Evolutionary conservation across 2,888 invertebrate genomes (phyloP).

Genomic region (Eupeodes luniger): DNA sequence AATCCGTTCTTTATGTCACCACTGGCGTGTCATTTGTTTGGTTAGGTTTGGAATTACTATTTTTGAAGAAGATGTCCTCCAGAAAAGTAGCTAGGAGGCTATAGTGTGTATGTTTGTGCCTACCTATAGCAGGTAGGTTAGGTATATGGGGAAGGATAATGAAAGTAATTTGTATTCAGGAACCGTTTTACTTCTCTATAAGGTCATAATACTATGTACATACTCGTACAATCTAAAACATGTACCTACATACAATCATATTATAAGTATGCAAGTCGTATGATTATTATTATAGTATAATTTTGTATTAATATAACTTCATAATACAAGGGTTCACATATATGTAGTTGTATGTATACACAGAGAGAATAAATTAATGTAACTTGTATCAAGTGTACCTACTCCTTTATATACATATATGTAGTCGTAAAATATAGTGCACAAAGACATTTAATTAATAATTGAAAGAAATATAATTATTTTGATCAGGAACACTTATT

Average conservation of each 20-base stretch:
- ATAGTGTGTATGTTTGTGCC: too few species aligned
- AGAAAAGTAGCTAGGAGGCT: constrained; percentile 12
- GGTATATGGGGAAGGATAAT: constrained; percentile 58
- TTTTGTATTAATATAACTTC: constrained; percentile 7
- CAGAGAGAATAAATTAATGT: too few species aligned
- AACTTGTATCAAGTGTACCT: too few species aligned
- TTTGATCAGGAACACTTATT: too few species aligned
- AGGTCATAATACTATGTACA: constrained; percentile 22
- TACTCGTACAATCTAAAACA: constrained; percentile 27
- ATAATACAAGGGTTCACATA: too few species aligned
- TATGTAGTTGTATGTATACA: too few species aligned
- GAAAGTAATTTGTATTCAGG: constrained; percentile 73
- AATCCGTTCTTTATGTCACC: constrained; percentile 70
- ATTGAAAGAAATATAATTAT: too few species aligned
- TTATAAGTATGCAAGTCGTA: not conserved
- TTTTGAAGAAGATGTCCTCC: constrained; percentile 58
- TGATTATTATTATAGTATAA: not conserved
- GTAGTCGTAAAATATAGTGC: too few species aligned
- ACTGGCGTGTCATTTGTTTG: constrained; percentile 61
- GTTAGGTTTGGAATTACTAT: constrained; percentile 64
- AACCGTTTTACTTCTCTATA: constrained; percentile 52
- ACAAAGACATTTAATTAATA: too few species aligned
- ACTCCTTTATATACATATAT: too few species aligned
- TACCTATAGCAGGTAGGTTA: too few species aligned
- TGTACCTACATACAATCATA: not conserved